Base-by-base conservation (phyloP, 2,797 vertebrate genomes). In the Thamnophis elegans region DNA sequence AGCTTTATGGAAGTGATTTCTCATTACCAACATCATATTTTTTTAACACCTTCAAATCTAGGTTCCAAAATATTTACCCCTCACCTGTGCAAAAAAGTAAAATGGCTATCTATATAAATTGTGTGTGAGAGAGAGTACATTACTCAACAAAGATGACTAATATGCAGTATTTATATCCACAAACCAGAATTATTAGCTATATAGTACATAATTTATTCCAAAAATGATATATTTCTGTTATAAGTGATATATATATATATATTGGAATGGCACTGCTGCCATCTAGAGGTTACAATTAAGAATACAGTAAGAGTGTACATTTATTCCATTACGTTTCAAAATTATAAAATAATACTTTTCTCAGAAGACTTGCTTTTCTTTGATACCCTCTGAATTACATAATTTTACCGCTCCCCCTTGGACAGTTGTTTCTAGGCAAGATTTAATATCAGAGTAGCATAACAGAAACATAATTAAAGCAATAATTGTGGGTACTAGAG, bases 231-330 rank as follows among this genome's bases (percentile, higher is more conserved):
- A 92, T 85, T 25, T 0, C 25, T 1, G 28, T 6, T 0, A 32
- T 32, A 13, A 68, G 32, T 68, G 16, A 88, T 42, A 58, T 51
- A 51, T 47, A 47, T 47, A 47, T 47, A 47, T 51, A 14, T 51
- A 94, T 87, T 59, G 87, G 51, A 95, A 96, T 92, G 86, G 91
- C 95, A 42, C 73, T 91, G 94, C 93, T 95, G 94, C 96, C 97
- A 97, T 90, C 96, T 96, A 96, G 91, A 89, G 97, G 96, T 56
- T 82, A 0, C 36, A 0, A 0, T 56, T 86, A 92, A 93, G 93
- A 94, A 0, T 1, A 91, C 22, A 0, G 14, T 92, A 36, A 78
- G 0, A 2, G 88, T 92, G 91, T 73, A 28, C 4, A 56, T 59
- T 87, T 90, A 42, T 56, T 88, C n/a, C n/a, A 55, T 20, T n/a